These are phyloP conservation scores for Cochlearius cochlearius DNA, from an alignment of 2,113 vertebrate species.

Conservation along the genomic window DNA sequence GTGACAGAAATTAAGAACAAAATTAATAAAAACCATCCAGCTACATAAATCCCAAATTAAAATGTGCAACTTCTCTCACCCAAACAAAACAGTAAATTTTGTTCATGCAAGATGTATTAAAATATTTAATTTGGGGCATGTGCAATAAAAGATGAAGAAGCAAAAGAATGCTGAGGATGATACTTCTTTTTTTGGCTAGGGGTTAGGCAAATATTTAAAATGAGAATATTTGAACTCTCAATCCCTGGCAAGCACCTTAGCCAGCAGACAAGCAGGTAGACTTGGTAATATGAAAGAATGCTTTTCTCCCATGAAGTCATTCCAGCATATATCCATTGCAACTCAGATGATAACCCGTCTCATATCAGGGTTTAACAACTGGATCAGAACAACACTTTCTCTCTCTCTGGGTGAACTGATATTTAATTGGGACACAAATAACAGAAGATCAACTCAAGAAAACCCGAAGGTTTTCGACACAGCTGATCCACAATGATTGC, in stretches of 20 bases:
- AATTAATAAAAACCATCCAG: neutral
- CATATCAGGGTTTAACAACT: neutral
- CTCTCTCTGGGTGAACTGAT: neutral
- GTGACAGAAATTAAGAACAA: neutral
- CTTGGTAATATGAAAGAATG: neutral
- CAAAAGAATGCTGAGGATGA: neutral
- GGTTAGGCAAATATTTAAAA: neutral
- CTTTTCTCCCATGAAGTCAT: neutral
- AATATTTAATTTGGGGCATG: neutral
- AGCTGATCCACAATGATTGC: neutral
- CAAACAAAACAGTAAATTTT: neutral
- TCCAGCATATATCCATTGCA: neutral
- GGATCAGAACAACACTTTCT: neutral
- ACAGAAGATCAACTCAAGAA: neutral
- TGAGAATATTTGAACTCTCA: neutral
- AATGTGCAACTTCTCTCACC: neutral
- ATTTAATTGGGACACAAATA: neutral
- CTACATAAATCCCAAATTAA: neutral
- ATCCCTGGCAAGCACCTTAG: neutral
- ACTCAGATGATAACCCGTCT: neutral
- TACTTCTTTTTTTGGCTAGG: neutral
- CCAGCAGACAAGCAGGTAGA: neutral
- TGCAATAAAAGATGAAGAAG: neutral
- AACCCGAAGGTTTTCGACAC: neutral
- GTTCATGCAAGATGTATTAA: neutral